These are phyloP conservation scores for Orussus abietinus DNA, from an alignment of 1,140 invertebrate species.

Conservation along the genomic window DNA sequence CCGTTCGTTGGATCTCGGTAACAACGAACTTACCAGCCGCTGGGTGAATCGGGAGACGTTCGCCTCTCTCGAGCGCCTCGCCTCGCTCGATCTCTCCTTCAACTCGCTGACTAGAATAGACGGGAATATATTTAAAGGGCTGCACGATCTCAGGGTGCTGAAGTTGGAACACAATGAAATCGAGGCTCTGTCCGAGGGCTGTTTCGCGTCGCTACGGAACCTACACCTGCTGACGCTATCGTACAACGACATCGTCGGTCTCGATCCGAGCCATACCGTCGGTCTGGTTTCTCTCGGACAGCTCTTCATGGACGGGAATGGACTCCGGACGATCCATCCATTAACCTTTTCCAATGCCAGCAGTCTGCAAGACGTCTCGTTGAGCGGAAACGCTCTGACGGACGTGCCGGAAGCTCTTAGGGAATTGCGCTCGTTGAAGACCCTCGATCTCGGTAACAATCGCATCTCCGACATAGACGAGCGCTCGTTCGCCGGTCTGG, in stretches of 20 bases:
- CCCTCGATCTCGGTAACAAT: conserved; percentile 83
- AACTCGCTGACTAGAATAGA: conserved; percentile 71
- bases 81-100: conserved; percentile 71
- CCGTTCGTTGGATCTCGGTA: conserved; percentile 71
- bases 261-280: conserved; percentile 67
- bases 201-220: conserved; percentile 71
- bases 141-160: conserved; percentile 72
- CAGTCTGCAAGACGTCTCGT: conserved; percentile 77
- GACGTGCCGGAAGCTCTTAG: conserved; percentile 74
- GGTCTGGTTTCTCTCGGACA: conserved; percentile 70
- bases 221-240: conserved; percentile 72
- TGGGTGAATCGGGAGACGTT: conserved; percentile 79
- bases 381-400: conserved; percentile 78
- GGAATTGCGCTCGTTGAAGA: conserved; percentile 69
- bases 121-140: conserved; percentile 67
- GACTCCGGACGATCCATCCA: conserved; percentile 63
- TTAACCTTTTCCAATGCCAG: conserved; percentile 77
- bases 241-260: conserved; percentile 66
- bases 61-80: conserved; percentile 65
- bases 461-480: conserved; percentile 71
- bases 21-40: conserved; percentile 72
- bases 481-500: conserved; percentile 77
- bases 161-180: conserved; percentile 75
- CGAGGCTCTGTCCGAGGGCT: conserved; percentile 65
- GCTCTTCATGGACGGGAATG: conserved; percentile 72